Conservation (phyloP, 2,113 vertebrate genomes). For the Acanthochromis polyacanthus region DNA sequence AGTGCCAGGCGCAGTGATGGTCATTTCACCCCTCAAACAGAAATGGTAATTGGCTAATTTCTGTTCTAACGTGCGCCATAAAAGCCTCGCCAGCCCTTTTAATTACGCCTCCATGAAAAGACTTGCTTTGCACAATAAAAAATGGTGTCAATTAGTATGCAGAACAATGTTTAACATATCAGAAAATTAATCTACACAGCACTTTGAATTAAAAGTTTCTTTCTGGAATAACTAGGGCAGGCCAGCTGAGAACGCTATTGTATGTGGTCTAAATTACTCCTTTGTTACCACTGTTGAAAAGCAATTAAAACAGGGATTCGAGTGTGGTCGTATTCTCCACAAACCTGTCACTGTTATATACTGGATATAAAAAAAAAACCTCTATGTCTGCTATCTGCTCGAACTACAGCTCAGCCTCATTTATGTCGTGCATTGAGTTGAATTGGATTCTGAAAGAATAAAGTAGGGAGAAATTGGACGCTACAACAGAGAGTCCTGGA, state of each 20-base stretch:
- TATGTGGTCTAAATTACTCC: constrained; percentile 80
- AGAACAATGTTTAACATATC: constrained; percentile 86
- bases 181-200: constrained; percentile 87
- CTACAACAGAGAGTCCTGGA: constrained; percentile 11
- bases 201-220: constrained; percentile 86
- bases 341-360: constrained; percentile 68
- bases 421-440: constrained; percentile 46
- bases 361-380: constrained; percentile 31
- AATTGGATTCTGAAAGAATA: constrained; percentile 60
- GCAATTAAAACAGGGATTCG: constrained; percentile 83
- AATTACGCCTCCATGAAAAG: constrained; percentile 80
- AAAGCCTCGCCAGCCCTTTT: constrained; percentile 76
- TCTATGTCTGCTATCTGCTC: constrained; percentile 53
- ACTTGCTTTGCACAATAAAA: constrained; percentile 78
- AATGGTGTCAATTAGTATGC: constrained; percentile 85
- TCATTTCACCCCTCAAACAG: constrained; percentile 72
- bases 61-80: constrained; percentile 74
- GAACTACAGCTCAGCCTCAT: constrained; percentile 51
- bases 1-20: constrained; percentile 58
- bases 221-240: constrained; percentile 83
- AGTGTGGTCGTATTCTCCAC: constrained; percentile 73
- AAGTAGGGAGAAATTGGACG: constrained; percentile 50
- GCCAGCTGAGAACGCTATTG: constrained; percentile 83
- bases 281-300: constrained; percentile 82
- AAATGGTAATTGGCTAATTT: constrained; percentile 82